Evolutionary conservation across 2,113 vertebrate genomes (phyloP), one percentile per base, ranked within the genome.

Genomic region (Lophochroa leadbeateri): DNA sequence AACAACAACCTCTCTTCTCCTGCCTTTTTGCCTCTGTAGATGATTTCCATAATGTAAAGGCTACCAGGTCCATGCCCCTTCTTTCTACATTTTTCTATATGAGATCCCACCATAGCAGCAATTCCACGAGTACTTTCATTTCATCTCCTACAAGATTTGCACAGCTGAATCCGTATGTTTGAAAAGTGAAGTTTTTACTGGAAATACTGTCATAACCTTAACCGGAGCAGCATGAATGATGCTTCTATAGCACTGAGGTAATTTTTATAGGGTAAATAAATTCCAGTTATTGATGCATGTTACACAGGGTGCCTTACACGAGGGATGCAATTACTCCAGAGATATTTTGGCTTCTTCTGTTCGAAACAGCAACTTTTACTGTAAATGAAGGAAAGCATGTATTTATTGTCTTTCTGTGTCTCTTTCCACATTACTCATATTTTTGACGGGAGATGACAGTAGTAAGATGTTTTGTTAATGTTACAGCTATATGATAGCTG

Each of bases 201-300:
- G 83, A 96, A 96, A 68, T 21, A 57, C 37, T 77, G 49, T 80
- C 74, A 86, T 82, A 96, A 88, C 31, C n/a, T 86, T 88, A 76
- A 91, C 64, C 1, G 0, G 70, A 77, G 61, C 69, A 86, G 41
- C 37, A 88, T 92, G 89, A 97, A 95, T 85, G 60, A 89, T 87
- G 65, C 15, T 91, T 92, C 87, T 85, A 63, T 84, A 91, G 50
- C 46, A 63, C 82, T 87, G 76, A 92, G 77, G 89, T 88, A 95
- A 89, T 93, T 95, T 95, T 95, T 95, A 70, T 72, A 95, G 95
- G 46, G 79, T 81, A 96, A 95, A 95, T 90, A 95, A 92, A 95
- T 82, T 90, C 74, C 44, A 69, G 76, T 74, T 95, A 57, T 41
- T 88, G 85, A 88, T 79, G 46, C 8, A 46, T 18, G 57, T 86